Base-by-base conservation (phyloP, 2,888 invertebrate species). In the Eulithis testata region DNA sequence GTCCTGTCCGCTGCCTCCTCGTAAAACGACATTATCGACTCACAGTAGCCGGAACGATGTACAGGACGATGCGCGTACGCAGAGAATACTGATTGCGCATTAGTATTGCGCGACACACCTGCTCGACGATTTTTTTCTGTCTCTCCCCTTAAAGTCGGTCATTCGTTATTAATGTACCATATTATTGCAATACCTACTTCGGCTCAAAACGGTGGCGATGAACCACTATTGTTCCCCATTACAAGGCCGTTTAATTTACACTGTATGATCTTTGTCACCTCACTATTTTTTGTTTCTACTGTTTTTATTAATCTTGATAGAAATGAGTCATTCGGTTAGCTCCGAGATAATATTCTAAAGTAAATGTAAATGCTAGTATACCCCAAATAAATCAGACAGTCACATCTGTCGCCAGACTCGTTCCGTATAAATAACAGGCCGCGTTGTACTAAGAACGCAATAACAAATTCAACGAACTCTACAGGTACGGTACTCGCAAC, bases 381-480 rank as follows among this genome's bases (percentile, higher is more conserved):
- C 78, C 78, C 85, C 81, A 83, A 87, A 91, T 87, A 85, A 84
- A 85, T 84, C 80, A 83, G 82, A 82, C 84, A 79, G 82, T 81
- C 82, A 83, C 86, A 86, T 86, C 85, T 86, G 88, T 88, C 88
- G 87, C 77, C 83, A 78, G 76, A 78, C 81, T 85, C 87, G 85
- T 87, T 86, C 81, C 80, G 80, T 85, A 80, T 84, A 84, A 87
- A 86, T 87, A 91, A 91, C 90, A 87, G 91, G 86, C 84, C 84
- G 83, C 82, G 83, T 83, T 83, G 85, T 89, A 89, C 90, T 87
- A 85, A 89, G 92, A 92, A 92, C 86, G 92, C 87, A 87, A 92
- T 93, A 92, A 93, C 89, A 90, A 92, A 92, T 92, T 91, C 93
- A 92, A 92, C 91, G 93, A 93, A 93, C 93, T 88, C 90, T 90